phyloP scores from a whole-genome alignment of 2,888 invertebrate species.

The Trileptium ribeirensis region DNA sequence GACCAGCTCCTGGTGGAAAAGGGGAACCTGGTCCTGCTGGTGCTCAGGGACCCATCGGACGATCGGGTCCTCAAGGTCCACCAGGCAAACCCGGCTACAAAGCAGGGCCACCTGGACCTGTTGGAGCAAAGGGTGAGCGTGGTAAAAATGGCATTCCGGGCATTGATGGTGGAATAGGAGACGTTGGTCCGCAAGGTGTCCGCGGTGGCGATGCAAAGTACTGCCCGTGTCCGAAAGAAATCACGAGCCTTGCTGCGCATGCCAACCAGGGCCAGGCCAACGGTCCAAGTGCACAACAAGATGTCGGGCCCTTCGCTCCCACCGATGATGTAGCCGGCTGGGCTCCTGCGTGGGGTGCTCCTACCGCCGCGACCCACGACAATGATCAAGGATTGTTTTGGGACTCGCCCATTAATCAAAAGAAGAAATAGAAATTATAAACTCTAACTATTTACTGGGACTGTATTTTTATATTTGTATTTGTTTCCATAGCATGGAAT shows the following conservation, averaged over 20 bases:
- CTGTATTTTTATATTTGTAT: too few relatives aligned
- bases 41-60: slow-evolving; percentile 12
- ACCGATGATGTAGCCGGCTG: neutral
- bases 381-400: neutral
- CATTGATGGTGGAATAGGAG: neutral
- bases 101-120: slow-evolving; percentile 8
- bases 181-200: neutral
- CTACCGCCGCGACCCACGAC: too few relatives aligned
- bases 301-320: neutral
- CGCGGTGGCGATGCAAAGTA: slow-evolving; percentile 12
- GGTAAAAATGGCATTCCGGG: slow-evolving; percentile 15
- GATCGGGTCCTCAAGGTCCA: slow-evolving; percentile 14
- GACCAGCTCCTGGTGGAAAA: slow-evolving; percentile 11
- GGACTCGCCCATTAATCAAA: neutral
- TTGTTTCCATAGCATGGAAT: too few relatives aligned
- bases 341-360: neutral
- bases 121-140: neutral
- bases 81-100: slow-evolving; percentile 15
- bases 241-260: neutral
- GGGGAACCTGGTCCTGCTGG: slow-evolving; percentile 11
- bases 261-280: neutral
- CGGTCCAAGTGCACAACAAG: neutral
- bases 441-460: too few relatives aligned
- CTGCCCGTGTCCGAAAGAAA: slow-evolving; percentile 18
- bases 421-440: neutral